Base-by-base conservation (phyloP, 2,797 vertebrate species). In the Trachops cirrhosus region DNA sequence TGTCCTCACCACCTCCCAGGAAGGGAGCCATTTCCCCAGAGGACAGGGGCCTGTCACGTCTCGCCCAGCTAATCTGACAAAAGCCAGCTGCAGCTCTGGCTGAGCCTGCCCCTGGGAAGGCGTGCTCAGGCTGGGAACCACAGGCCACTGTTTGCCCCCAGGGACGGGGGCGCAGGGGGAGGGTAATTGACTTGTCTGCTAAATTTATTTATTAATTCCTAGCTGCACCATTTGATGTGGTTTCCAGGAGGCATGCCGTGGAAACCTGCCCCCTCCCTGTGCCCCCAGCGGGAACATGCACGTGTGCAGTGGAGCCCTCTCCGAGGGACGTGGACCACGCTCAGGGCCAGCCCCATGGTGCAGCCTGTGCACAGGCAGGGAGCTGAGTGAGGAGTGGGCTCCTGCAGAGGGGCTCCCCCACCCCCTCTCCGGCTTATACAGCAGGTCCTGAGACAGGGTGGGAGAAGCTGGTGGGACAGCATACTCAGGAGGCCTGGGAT, bases 131-230 rank as follows among this genome's bases (percentile, higher is more conserved):
- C 95, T 89, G 57, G 80, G 91, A 96, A 90, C 96, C 96, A 89
- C 92, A 96, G 79, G 91, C 94, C 44, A 83, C 80, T 91, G 96
- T 94, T 57, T 89, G 95, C 95, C 96, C 85, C 84, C 41, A 14
- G 85, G 96, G 87, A 96, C 78, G 62, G 48, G 79, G 96, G 82
- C 41, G 83, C 85, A 46, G 41, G 54, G 68, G 84, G 78, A 68
- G 90, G 95, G 95, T 95, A 96, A 97, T 94, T 96, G 96, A 96
- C 97, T 93, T 95, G 97, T 95, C 97, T 97, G 82, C 89, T 85
- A 92, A 94, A 86, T 96, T 97, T 96, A 97, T 97, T 96, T 97
- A 96, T 96, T 96, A 88, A 97, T 95, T 96, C 95, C 79, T 84
- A 86, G 94, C 93, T 96, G 88, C 80, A 44, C 73, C 88, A 91